These are phyloP conservation scores for Leptopilina drosophilae DNA, from an alignment of 2,888 invertebrate species.

Conservation along the genomic window DNA sequence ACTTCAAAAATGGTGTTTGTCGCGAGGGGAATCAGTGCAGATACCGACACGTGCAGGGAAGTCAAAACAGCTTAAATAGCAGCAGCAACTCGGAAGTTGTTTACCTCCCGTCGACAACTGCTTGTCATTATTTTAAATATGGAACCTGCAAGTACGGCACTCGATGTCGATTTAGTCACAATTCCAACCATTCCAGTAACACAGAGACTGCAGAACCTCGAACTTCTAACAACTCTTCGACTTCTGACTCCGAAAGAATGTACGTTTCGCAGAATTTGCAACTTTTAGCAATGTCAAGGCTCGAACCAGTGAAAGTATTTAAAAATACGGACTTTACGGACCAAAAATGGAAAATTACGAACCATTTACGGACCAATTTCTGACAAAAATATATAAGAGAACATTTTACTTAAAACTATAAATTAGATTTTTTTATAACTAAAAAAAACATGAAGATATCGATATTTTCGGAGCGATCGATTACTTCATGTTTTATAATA, in stretches of 20 bases:
- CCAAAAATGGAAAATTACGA: too few relatives aligned
- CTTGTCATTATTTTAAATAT: constrained; percentile 72
- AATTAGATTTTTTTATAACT: too few relatives aligned
- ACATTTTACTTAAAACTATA: too few relatives aligned
- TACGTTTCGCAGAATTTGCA: constrained; percentile 41
- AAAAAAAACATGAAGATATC: too few relatives aligned
- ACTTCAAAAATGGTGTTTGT: constrained; percentile 73
- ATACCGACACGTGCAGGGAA: constrained; percentile 68
- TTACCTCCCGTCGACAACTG: constrained; percentile 48
- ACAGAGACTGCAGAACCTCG: constrained; percentile 61
- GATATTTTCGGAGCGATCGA: too few relatives aligned
- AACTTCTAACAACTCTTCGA: constrained; percentile 53
- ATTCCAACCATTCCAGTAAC: constrained; percentile 52
- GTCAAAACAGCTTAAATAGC: constrained; percentile 59
- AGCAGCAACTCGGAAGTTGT: constrained; percentile 50
- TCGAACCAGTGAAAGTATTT: too few relatives aligned
- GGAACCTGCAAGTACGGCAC: constrained; percentile 72
- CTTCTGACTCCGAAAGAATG: constrained; percentile 52
- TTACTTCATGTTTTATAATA: too few relatives aligned
- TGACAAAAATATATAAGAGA: too few relatives aligned
- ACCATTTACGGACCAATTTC: too few relatives aligned
- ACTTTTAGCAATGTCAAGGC: background rate
- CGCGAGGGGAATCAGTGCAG: constrained; percentile 72
- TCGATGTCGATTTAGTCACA: constrained; percentile 70
- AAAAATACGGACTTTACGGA: too few relatives aligned